Conservation (phyloP, 2,888 invertebrate genomes). For the Andrena minutula region DNA sequence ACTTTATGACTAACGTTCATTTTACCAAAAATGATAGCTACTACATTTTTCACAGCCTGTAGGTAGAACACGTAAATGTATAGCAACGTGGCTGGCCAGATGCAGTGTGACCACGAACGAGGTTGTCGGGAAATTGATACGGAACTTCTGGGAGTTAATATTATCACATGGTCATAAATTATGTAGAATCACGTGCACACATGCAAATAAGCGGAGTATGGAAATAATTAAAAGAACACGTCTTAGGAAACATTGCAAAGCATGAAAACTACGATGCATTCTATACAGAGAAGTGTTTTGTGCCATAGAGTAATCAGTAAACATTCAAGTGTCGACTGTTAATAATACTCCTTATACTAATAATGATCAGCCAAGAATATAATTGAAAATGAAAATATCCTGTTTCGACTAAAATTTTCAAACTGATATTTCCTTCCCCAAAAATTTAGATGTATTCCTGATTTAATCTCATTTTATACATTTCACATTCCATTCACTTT, state of each 20-base stretch:
- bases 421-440: background rate
- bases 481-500: background rate
- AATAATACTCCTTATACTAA: no score
- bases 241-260: background rate
- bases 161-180: conserved; percentile 41
- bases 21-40: background rate
- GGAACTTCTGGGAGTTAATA: conserved; percentile 45
- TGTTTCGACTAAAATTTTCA: background rate
- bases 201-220: background rate
- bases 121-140: conserved; percentile 53
- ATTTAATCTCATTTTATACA: background rate
- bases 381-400: no score
- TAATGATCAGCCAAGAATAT: no score
- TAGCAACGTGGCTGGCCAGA: conserved; percentile 30
- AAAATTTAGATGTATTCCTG: background rate
- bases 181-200: conserved; percentile 27
- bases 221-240: conserved; percentile 25
- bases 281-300: background rate
- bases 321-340: no score
- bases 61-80: background rate
- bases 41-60: conserved; percentile 9
- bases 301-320: background rate
- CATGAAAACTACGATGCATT: background rate
- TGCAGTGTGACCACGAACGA: conserved; percentile 27
- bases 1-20: no score